Evolutionary conservation across 2,797 vertebrate species (phyloP).

Genomic region (Amphiprion clarkii): DNA sequence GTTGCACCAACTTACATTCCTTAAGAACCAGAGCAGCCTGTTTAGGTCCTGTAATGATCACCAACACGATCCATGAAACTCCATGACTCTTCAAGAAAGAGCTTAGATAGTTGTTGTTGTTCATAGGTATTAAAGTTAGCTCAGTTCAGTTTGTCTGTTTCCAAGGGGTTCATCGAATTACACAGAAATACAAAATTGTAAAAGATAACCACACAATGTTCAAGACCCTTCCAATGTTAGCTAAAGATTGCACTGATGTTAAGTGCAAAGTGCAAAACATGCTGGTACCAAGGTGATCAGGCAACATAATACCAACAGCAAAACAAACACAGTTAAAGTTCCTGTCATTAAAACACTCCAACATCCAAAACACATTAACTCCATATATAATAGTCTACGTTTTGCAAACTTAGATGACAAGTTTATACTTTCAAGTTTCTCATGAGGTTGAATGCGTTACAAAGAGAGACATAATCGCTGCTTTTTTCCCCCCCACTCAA

Average conservation of each 20-base stretch:
- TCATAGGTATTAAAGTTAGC: not conserved
- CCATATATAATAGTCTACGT: not conserved
- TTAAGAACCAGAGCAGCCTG: not conserved
- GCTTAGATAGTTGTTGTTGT: not conserved
- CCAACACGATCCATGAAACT: not conserved
- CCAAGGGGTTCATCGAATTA: no score
- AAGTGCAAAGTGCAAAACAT: not conserved
- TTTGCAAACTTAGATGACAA: not conserved
- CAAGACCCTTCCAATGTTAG: not conserved
- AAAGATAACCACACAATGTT: not conserved
- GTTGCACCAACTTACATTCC: not conserved
- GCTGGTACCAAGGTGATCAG: not conserved
- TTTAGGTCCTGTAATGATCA: no score
- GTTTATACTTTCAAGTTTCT: not conserved
- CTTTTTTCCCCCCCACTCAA: slow-evolving; percentile 65
- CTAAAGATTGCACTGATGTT: no score
- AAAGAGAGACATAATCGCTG: slow-evolving; percentile 47
- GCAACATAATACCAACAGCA: not conserved
- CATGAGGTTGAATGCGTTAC: not conserved
- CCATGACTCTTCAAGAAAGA: not conserved
- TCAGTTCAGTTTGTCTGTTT: not conserved
- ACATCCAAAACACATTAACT: not conserved
- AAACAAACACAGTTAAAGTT: not conserved
- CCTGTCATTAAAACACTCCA: no score
- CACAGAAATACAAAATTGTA: not conserved